Evolutionary conservation across 37 sponge, comb jelly and placozoan genomes (phyloP).

Genomic region (Sycon ciliatum): DNA sequence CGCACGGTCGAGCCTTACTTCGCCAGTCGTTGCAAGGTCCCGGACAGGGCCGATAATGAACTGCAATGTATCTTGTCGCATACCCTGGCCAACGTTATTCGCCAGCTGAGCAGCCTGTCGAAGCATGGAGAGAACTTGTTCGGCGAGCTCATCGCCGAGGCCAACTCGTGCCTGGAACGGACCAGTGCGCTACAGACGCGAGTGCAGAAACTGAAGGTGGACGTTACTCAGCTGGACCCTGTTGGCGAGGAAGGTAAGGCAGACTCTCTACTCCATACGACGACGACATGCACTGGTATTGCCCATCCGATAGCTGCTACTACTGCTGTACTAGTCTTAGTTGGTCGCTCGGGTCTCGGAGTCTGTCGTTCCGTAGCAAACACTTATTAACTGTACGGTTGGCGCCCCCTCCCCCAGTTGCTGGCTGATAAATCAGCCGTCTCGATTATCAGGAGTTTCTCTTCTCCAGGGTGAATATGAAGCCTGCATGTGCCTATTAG

Average conservation of each 20-base stretch:
- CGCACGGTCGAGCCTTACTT: constrained; percentile 48
- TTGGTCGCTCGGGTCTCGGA: too few relatives aligned
- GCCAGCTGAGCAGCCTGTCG: constrained; percentile 71
- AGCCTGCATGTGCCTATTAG: too few relatives aligned
- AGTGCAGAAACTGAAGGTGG: constrained; percentile 39
- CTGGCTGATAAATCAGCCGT: too few relatives aligned
- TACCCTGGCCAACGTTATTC: constrained; percentile 71
- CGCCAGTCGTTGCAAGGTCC: constrained; percentile 57
- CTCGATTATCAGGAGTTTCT: too few relatives aligned
- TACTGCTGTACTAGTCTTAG: too few relatives aligned
- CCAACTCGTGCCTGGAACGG: constrained; percentile 51
- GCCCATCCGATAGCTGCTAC: too few relatives aligned
- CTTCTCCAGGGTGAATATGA: too few relatives aligned
- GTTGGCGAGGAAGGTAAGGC: constrained; percentile 40
- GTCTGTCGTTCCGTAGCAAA: too few relatives aligned
- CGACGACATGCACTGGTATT: too few relatives aligned
- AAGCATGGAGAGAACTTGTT: constrained; percentile 86
- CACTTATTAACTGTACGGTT: too few relatives aligned
- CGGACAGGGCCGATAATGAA: constrained; percentile 54
- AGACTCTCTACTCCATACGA: too few relatives aligned
- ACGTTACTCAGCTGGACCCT: constrained; percentile 45
- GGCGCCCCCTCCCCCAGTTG: too few relatives aligned
- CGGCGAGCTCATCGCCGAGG: constrained; percentile 72
- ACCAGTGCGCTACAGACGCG: constrained; percentile 39
- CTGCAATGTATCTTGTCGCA: constrained; percentile 71